A percentile compares a stretch with the other conserved stretches of the same genome.
Conservation (phyloP, 2,888 invertebrate species). For the Coelopa pilipes region DNA sequence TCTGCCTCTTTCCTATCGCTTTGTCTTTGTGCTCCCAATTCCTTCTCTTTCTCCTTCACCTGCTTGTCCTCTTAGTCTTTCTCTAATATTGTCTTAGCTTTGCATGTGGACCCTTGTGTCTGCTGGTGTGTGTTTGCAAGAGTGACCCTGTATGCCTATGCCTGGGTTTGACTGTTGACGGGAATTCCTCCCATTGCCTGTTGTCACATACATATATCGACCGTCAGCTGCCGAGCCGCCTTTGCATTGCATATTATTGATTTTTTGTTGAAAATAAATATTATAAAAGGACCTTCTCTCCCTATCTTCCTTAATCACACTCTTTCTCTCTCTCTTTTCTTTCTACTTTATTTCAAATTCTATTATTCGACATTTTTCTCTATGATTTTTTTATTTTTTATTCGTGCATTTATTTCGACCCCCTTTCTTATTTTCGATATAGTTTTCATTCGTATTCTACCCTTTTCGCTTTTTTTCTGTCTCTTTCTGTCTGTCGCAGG, state of each 20-base stretch:
- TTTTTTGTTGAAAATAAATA: slow-evolving; percentile 2
- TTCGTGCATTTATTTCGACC: background rate
- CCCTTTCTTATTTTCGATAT: background rate
- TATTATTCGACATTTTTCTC: too few species aligned
- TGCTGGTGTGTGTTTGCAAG: background rate
- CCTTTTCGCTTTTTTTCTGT: slow-evolving; percentile 7
- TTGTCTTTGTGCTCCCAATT: too few species aligned
- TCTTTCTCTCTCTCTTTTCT: background rate
- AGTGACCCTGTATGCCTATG: background rate
- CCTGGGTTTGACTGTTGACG: background rate
- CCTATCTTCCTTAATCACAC: too few species aligned
- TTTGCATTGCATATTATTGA: slow-evolving; percentile 2
- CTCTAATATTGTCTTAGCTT: background rate
- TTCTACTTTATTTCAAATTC: background rate
- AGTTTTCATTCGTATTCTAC: background rate
- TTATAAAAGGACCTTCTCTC: too few species aligned
- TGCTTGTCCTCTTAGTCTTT: background rate
- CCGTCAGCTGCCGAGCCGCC: slow-evolving; percentile 11
- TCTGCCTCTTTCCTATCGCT: background rate
- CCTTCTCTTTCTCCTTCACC: background rate
- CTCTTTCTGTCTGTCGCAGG: slow-evolving; percentile 66
- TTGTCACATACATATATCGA: slow-evolving; percentile 19
- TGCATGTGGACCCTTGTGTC: background rate
- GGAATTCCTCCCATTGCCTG: background rate
- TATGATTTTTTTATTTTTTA: too few species aligned